Base-by-base conservation (phyloP, 2,113 vertebrate species). In the Lophochroa leadbeateri region DNA sequence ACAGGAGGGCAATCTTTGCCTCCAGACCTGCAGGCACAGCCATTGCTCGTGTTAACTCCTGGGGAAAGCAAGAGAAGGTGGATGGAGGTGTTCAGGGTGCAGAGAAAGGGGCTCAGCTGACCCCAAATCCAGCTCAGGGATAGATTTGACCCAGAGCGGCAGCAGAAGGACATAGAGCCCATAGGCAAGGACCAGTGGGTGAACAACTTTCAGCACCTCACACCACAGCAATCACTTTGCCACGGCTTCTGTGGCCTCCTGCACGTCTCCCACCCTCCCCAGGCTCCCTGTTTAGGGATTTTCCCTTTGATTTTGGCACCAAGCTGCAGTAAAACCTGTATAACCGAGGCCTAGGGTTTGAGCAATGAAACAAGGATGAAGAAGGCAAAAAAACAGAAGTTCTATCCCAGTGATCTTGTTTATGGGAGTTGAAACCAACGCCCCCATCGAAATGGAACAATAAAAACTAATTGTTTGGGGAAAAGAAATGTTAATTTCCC, bases 101-200 rank as follows among this genome's bases (percentile, higher is more conserved):
- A 10, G 31, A 53, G 58, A 70, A 81, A 53, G 37, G 31, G 47
- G 24, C 9, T 75, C 13, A 33, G 31, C 7, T 0, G 2, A 27
- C 24, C 25, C 61, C 20, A 61, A 0, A 74, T 43, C 27, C 65
- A 84, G 12, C 21, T 16, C 2, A 0, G 3, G 12, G 21, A 18
- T 4, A 28, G 28, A 37, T 75, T 61, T 67, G 5, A 46, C 44
- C 58, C 0, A 0, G 49, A 52, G 50, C 2, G 2, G 46, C 5
- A 14, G 81, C 52, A 61, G 49, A 7, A 75, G 58, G 58, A 81
- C 58, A 14, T 28, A n/a, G n/a, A n/a, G n/a, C n/a, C n/a, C n/a
- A n/a, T n/a, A 5, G n/a, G 35, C 25, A 53, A 27, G 58, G 53
- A 46, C 33, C 39, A 27, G 13, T 24, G 43, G 27, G 11, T 25